Base-by-base conservation (phyloP, 2,888 invertebrate species). In the Drosophila cognata region DNA sequence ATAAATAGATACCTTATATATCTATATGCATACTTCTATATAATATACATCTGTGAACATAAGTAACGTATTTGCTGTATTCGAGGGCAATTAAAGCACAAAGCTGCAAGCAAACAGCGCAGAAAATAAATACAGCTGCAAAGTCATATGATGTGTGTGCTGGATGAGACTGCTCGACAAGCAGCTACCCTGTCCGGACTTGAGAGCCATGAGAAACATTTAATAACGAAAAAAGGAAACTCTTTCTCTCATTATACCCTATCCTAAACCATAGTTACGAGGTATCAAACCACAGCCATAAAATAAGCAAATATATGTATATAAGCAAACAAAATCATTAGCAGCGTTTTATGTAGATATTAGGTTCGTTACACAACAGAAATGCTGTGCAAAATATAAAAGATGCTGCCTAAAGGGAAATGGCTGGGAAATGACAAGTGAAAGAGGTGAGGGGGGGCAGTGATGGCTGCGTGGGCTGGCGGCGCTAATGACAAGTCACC, bases 401-500 rank as follows among this genome's bases (percentile, higher is more conserved):
- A 52, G 38, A 33, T 69, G 31, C 21, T 68, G 48, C 36, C 52
- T 31, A 21, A 51, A 41, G 41, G 16, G 11, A 8, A 68, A 35
- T 13, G 7, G 21, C 18, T 18, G 4, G 8, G 16, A 36, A 57
- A 29, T 25, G 50, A 33, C 50, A 52, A 31, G 2, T 28, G 25
- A 16, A 25, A 16, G 16, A 4, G 8, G 16, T 50, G 50, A n/a
- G n/a, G 16, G 52, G 25, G 31, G 53, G 46, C 25, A 16, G 46
- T 1, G 16, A 8, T 46, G 16, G 8, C 50, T 59, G 38, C 38
- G 65, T 61, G 48, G 36, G 36, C 35, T 67, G 72, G 74, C 71
- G 65, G 41, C 59, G 57, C 57, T 72, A 69, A 80, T 83, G 81
- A 71, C 89, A 86, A 29, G 70, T 36, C 59, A 60, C 48, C 74